phyloP scores from a whole-genome alignment of 2,888 invertebrate genomes.

The Meliscaeva auricollis region DNA sequence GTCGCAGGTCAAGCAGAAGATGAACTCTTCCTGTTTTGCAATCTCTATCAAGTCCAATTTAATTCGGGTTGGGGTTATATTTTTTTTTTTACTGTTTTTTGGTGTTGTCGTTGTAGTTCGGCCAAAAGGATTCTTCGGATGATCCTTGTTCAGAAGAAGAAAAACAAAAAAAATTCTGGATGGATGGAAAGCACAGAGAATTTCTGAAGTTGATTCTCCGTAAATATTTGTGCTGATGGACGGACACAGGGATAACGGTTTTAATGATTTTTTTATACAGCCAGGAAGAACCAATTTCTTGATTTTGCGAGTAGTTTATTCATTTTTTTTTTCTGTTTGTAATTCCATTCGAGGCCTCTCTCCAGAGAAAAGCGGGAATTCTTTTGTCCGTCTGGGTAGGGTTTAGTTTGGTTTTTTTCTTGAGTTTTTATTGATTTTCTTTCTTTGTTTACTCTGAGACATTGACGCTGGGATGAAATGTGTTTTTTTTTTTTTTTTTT shows the following conservation, averaged over 20 bases:
- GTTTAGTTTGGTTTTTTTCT: background rate
- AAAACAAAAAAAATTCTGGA: background rate
- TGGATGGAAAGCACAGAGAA: slow-evolving; percentile 14
- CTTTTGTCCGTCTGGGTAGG: slow-evolving; percentile 22
- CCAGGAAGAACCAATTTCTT: slow-evolving; percentile 64
- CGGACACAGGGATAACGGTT: slow-evolving; percentile 57
- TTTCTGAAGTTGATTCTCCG: slow-evolving; percentile 60
- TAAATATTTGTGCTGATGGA: slow-evolving; percentile 72
- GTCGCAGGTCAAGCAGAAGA: slow-evolving; percentile 64
- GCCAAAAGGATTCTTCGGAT: slow-evolving; percentile 21
- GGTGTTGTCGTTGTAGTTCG: slow-evolving; percentile 3
- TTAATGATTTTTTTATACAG: slow-evolving; percentile 60
- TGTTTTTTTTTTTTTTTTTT: slow-evolving; percentile 4
- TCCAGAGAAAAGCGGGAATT: background rate
- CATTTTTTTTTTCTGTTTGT: slow-evolving; percentile 41
- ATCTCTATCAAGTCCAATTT: slow-evolving; percentile 44
- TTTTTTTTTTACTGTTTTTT: background rate
- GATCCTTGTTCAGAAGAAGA: slow-evolving; percentile 32
- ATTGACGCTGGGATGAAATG: slow-evolving; percentile 30
- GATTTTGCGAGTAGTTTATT: slow-evolving; percentile 51
- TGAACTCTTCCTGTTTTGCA: slow-evolving; percentile 42
- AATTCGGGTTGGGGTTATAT: slow-evolving; percentile 27
- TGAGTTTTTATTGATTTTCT: slow-evolving; percentile 25
- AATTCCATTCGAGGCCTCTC: slow-evolving; percentile 13
- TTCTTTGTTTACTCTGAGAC: slow-evolving; percentile 58